Percentiles rank a stretch among this genome's conserved stretches.
These are phyloP conservation scores for Amniataba percoides DNA, from an alignment of 2,797 vertebrate genomes.

Conservation along the genomic window DNA sequence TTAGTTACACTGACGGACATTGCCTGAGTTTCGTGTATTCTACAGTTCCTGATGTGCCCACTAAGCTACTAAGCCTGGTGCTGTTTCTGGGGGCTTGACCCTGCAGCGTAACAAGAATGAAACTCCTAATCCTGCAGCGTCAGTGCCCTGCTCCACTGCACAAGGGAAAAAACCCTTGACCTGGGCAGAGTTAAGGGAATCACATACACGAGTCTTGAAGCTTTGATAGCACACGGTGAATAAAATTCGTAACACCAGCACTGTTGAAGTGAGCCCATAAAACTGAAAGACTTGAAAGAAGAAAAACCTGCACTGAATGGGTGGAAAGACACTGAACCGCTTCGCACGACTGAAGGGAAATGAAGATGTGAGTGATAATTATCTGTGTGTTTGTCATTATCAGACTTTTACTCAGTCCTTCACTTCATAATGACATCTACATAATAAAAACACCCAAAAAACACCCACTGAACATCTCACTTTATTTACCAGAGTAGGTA, in stretches of 20 bases:
- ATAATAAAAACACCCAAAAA: too few relatives aligned
- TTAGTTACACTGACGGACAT: not conserved
- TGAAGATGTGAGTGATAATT: too few relatives aligned
- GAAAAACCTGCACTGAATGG: too few relatives aligned
- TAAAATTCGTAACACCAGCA: too few relatives aligned
- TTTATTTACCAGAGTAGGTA: not conserved
- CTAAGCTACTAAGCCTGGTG: not conserved
- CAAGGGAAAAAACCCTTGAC: constrained; percentile 33
- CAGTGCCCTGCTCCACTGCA: constrained; percentile 32
- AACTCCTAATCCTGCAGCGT: constrained; percentile 47
- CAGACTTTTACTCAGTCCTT: not conserved
- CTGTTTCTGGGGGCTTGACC: constrained; percentile 10
- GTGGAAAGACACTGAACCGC: too few relatives aligned
- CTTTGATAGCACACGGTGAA: too few relatives aligned
- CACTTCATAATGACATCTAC: not conserved
- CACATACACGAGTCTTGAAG: constrained; percentile 37
- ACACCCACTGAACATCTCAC: not conserved
- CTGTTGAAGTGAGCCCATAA: too few relatives aligned
- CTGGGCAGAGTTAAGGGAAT: constrained; percentile 38
- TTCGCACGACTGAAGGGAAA: too few relatives aligned
- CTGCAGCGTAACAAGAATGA: constrained; percentile 36
- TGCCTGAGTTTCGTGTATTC: not conserved
- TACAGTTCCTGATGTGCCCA: constrained; percentile 29
- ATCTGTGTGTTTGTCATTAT: not conserved
- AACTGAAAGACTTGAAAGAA: too few relatives aligned